These are phyloP conservation scores for Chiroxiphia lanceolata DNA, from an alignment of 2,797 vertebrate genomes.

Conservation along the genomic window DNA sequence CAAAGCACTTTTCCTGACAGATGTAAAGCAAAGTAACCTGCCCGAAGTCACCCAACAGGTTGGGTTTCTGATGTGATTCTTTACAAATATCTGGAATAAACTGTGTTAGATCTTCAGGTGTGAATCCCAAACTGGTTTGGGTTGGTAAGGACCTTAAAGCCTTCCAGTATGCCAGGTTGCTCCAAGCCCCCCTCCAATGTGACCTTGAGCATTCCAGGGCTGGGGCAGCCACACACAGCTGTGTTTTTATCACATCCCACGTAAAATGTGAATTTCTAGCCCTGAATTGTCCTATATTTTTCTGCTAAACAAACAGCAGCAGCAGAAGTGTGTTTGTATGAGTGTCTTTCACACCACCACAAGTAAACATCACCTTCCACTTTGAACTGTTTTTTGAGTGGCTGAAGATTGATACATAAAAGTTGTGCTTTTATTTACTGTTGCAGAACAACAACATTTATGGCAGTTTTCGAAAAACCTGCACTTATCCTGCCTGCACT, in stretches of 20 bases:
- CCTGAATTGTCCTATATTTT: not conserved
- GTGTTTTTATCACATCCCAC: not conserved
- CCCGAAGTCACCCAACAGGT: not conserved
- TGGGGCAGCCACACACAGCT: not conserved
- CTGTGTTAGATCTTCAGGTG: not conserved
- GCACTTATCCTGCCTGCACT: not conserved
- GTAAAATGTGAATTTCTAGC: not conserved
- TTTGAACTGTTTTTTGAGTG: not conserved
- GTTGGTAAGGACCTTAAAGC: not conserved
- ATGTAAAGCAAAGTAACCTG: not conserved
- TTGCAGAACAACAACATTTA: not conserved
- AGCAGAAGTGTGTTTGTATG: not conserved
- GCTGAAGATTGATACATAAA: not conserved
- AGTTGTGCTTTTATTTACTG: not conserved
- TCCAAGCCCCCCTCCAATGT: not conserved
- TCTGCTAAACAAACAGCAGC: not conserved
- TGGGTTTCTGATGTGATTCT: not conserved
- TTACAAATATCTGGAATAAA: not conserved
- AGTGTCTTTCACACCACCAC: not conserved
- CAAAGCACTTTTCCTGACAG: not conserved
- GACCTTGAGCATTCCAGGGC: not conserved
- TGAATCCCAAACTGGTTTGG: not conserved
- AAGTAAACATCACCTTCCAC: not conserved
- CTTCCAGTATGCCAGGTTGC: not conserved
- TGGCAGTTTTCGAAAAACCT: not conserved